Conservation (phyloP, 2,797 vertebrate species). For the Channallabes apus region DNA sequence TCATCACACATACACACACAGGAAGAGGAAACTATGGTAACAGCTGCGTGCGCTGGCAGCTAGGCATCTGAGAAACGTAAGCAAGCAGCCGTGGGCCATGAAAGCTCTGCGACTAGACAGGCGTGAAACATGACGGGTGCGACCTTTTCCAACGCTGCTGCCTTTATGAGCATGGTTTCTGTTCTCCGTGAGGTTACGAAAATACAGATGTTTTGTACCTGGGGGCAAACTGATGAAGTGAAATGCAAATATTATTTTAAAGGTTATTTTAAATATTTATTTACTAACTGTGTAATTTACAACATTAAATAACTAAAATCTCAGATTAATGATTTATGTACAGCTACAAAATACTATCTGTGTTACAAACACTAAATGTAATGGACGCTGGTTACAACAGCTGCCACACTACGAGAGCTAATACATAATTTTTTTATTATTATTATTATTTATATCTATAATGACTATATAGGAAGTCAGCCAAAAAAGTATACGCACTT, state of each 20-base stretch:
- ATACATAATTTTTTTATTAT: no score
- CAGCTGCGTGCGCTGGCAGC: slow-evolving; percentile 37
- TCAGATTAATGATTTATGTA: not conserved
- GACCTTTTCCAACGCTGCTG: not conserved
- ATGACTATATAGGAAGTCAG: not conserved
- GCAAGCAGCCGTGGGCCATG: slow-evolving; percentile 27
- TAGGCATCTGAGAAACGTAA: slow-evolving; percentile 36
- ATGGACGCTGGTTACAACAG: not conserved
- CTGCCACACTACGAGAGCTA: not conserved
- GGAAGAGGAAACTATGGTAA: slow-evolving; percentile 60
- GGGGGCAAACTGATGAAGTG: not conserved
- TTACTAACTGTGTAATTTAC: not conserved
- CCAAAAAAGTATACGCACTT: no score
- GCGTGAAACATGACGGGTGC: slow-evolving; percentile 5
- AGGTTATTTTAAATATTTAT: not conserved
- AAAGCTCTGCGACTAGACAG: slow-evolving; percentile 25
- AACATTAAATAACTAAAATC: not conserved
- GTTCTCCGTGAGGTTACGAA: not conserved
- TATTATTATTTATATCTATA: no score
- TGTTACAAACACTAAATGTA: not conserved
- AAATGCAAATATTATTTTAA: not conserved
- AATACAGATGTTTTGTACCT: not conserved
- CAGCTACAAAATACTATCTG: not conserved
- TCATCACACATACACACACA: not conserved
- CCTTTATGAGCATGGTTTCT: not conserved